A percentile compares a stretch with the other conserved stretches of the same genome.
Conservation (phyloP, 2,888 invertebrate genomes). For the Nomada fucata region DNA sequence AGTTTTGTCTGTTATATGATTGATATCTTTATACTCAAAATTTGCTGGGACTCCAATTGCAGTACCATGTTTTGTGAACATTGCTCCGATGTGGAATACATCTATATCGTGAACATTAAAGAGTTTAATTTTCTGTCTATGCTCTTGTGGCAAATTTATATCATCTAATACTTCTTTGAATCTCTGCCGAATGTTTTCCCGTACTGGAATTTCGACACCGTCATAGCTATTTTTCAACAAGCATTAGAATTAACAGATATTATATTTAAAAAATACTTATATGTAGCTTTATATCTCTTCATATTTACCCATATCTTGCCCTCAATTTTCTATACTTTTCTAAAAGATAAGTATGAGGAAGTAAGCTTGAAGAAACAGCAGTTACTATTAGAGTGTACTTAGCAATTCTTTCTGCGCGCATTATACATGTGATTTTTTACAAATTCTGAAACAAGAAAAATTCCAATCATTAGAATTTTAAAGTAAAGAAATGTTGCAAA, state of each 20-base stretch:
- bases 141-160: conserved; percentile 85
- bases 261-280: background rate
- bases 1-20: conserved; percentile 86
- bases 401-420: background rate
- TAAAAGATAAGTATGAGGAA: conserved; percentile 87
- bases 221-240: conserved; percentile 20
- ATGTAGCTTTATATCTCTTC: background rate
- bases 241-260: conserved; percentile 1
- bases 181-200: conserved; percentile 82
- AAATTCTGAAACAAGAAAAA: conserved; percentile 16
- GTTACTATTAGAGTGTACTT: background rate
- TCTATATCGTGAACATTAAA: conserved; percentile 91
- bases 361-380: background rate
- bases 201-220: conserved; percentile 18
- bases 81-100: conserved; percentile 88
- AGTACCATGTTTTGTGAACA: conserved; percentile 85
- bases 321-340: conserved; percentile 87
- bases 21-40: conserved; percentile 83
- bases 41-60: conserved; percentile 91
- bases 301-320: conserved; percentile 87
- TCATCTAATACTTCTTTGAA: conserved; percentile 87
- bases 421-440: background rate
- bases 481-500: conserved; percentile 16
- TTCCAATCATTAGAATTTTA: background rate
- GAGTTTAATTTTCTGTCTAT: conserved; percentile 86